Evolutionary conservation across 2,113 vertebrate species (phyloP).

Genomic region (Nyctereutes procyonoides): DNA sequence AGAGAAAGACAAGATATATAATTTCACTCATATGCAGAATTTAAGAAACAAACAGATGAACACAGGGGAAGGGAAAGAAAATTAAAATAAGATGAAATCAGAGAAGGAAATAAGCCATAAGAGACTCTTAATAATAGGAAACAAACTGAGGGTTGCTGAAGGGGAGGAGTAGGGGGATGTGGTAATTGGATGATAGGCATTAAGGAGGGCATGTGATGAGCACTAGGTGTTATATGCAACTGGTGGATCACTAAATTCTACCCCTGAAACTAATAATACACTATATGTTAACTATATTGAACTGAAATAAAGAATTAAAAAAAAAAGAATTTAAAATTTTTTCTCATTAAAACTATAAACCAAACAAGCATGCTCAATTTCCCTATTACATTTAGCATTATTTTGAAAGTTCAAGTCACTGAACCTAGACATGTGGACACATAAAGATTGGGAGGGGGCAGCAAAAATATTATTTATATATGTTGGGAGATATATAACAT

Average conservation of each 20-base stretch:
- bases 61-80: background rate
- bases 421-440: background rate
- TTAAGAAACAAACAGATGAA: background rate
- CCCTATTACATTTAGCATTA: background rate
- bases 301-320: background rate
- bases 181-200: background rate
- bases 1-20: background rate
- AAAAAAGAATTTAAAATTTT: background rate
- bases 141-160: background rate
- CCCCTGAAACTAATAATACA: background rate
- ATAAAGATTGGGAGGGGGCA: background rate
- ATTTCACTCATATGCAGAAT: background rate
- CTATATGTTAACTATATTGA: background rate
- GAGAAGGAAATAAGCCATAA: background rate
- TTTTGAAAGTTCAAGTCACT: conserved; percentile 3
- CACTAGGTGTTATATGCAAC: background rate
- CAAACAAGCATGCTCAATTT: background rate
- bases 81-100: background rate
- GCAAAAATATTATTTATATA: background rate
- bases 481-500: background rate
- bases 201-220: background rate
- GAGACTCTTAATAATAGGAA: background rate
- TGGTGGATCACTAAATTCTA: background rate
- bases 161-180: background rate
- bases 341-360: background rate